Conservation (phyloP, 2,113 vertebrate genomes). For the Oncorhynchus gorbuscha region DNA sequence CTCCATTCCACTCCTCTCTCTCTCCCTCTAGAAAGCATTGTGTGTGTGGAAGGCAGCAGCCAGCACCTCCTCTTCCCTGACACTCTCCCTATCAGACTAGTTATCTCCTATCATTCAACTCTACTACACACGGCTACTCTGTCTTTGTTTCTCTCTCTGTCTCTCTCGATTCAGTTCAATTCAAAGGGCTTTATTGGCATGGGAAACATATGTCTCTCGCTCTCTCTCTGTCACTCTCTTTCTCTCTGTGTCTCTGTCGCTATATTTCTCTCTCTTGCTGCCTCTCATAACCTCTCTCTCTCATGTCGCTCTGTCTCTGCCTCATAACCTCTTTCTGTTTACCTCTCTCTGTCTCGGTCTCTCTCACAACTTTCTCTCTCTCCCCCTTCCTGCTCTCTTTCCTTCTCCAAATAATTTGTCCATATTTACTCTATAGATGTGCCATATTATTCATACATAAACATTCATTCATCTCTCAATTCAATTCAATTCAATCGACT, state of each 20-base stretch:
- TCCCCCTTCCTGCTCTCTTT: too few relatives aligned
- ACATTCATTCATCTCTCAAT: too few relatives aligned
- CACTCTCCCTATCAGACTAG: not conserved
- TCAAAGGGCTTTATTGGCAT: too few relatives aligned
- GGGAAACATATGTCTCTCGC: too few relatives aligned
- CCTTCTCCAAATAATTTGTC: not conserved
- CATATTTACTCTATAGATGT: not conserved
- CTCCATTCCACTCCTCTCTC: not conserved
- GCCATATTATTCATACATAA: too few relatives aligned
- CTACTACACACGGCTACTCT: too few relatives aligned
- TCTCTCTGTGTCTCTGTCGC: not conserved
- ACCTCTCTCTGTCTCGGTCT: too few relatives aligned
- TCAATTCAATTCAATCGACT: too few relatives aligned
- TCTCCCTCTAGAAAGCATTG: not conserved
- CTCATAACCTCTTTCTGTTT: too few relatives aligned
- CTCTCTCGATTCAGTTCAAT: too few relatives aligned
- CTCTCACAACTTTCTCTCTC: too few relatives aligned
- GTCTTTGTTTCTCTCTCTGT: not conserved
- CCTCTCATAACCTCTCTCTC: not conserved
- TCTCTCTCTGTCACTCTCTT: too few relatives aligned
- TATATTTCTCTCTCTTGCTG: not conserved
- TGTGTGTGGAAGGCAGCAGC: not conserved
- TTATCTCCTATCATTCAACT: not conserved
- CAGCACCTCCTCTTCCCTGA: not conserved
- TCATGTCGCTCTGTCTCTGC: not conserved